phyloP scores from a whole-genome alignment of 2,113 vertebrate species.

The Tragelaphus strepsiceros region DNA sequence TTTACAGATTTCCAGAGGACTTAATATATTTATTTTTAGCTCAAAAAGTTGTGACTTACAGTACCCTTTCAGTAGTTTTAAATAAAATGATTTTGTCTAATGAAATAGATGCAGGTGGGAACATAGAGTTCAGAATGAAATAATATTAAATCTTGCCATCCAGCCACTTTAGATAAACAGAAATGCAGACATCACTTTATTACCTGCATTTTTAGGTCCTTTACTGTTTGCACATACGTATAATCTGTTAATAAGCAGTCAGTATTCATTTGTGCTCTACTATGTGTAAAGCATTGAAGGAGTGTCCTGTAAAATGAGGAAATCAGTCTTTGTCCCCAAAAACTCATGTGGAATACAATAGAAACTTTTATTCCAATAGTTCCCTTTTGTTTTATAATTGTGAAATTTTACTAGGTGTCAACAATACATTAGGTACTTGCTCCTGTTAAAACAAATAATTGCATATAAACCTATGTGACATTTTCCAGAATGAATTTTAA shows the following conservation, averaged over 20 bases:
- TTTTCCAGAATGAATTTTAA: slow-evolving; percentile 22
- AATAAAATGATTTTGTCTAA: not conserved
- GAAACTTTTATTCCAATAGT: not conserved
- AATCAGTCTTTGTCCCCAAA: not conserved
- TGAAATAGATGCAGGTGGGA: not conserved
- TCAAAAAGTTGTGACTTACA: not conserved
- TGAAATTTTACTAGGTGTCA: not conserved
- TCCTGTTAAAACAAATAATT: not conserved
- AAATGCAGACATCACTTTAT: not conserved
- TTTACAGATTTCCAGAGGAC: not conserved
- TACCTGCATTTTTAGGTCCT: not conserved
- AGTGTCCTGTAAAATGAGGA: not conserved
- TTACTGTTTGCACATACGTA: not conserved
- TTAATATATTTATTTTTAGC: not conserved
- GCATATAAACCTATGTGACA: not conserved
- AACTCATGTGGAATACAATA: not conserved
- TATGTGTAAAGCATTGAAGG: not conserved
- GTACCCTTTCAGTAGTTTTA: not conserved
- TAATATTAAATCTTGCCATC: not conserved
- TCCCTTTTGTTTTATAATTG: not conserved
- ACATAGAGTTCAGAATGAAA: not conserved
- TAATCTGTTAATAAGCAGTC: not conserved
- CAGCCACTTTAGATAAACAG: not conserved
- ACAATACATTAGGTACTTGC: not conserved
- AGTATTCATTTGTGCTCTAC: not conserved